Base-by-base conservation (phyloP, 2,797 vertebrate species). In the Holocentrus rufus region DNA sequence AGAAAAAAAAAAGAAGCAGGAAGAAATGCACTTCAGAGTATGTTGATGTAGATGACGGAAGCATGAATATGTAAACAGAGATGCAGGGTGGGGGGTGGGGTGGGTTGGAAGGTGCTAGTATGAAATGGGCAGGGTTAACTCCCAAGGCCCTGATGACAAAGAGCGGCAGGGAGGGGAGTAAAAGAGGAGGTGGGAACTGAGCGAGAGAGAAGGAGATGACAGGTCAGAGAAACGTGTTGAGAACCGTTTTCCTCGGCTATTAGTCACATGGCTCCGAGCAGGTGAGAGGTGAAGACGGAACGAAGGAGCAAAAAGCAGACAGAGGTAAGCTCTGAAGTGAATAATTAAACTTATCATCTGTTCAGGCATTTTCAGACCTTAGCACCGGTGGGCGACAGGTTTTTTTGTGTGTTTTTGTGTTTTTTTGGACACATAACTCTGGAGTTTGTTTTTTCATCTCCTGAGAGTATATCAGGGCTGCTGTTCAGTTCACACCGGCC, bases 111-210 rank as follows among this genome's bases (percentile, higher is more conserved):
- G 31, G 20, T 1, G 22, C 39, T 54, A 49, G 67, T 63, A 57
- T 20, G 23, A 20, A 67, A 53, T 74, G 63, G 34, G 63, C 25
- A 47, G 47, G 25, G 56, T 34, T 56, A 49, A 65, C 44, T 20
- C 10, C 46, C 39, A 11, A 39, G 47, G 57, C n/a, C 17, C 17
- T 3, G 42, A 25, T 22, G 44, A 66, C 11, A 30, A 31, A 36
- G 31, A 22, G 47, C 44, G 20, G 4, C 34, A 22, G 42, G 9
- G 47, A 27, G 14, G 20, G 20, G 27, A 74, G 42, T 46, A 20
- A 54, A 74, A 55, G 58, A 76, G 55, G 47, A 70, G 59, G 49
- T 18, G 57, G 69, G 65, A 73, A 61, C 31, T 47, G n/a, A n/a
- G n/a, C n/a, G 14, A 61, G 50, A 65, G 46, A 56, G 22, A 69